A percentile compares a stretch with the other conserved stretches of the same genome.
Conservation (phyloP, 2,113 vertebrate genomes). For the Lasiurus cinereus region DNA sequence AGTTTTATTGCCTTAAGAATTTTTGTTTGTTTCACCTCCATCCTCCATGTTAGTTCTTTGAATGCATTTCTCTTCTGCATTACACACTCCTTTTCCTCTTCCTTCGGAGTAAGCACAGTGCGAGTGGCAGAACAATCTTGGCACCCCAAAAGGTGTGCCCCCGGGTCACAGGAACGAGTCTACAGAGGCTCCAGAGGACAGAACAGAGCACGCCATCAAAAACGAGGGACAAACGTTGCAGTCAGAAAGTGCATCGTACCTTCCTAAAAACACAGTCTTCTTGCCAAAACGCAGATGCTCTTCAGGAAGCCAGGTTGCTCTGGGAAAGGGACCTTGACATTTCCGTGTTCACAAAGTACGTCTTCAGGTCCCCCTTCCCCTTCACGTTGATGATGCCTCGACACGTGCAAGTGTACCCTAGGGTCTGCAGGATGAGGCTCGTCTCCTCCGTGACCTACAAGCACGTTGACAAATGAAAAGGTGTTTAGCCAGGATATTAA, state of each 20-base stretch:
- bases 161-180: slow-evolving; percentile 83
- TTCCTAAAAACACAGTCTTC: slow-evolving; percentile 80
- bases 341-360: slow-evolving; percentile 98
- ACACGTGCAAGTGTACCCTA: slow-evolving; percentile 97
- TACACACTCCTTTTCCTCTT: slow-evolving; percentile 47
- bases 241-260: slow-evolving; percentile 84
- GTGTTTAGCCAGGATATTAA: fast-evolving
- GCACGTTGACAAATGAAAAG: fast-evolving
- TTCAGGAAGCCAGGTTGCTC: slow-evolving; percentile 90
- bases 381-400: slow-evolving; percentile 98
- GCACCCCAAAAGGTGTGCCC: slow-evolving; percentile 82
- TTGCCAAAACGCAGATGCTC: slow-evolving; percentile 15
- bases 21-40: slow-evolving; percentile 70
- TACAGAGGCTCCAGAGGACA: slow-evolving; percentile 84
- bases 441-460: slow-evolving; percentile 96
- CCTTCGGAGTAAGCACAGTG: slow-evolving; percentile 83
- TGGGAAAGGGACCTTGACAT: slow-evolving; percentile 97
- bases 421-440: slow-evolving; percentile 90
- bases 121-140: slow-evolving; percentile 82
- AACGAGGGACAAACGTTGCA: slow-evolving; percentile 79
- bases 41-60: slow-evolving; percentile 54
- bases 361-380: slow-evolving; percentile 98
- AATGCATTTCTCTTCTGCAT: slow-evolving; percentile 42
- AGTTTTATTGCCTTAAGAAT: slow-evolving; percentile 90
- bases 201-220: slow-evolving; percentile 83